Conservation (phyloP, 2,888 invertebrate species). For the Lasioglossum zephyrum region DNA sequence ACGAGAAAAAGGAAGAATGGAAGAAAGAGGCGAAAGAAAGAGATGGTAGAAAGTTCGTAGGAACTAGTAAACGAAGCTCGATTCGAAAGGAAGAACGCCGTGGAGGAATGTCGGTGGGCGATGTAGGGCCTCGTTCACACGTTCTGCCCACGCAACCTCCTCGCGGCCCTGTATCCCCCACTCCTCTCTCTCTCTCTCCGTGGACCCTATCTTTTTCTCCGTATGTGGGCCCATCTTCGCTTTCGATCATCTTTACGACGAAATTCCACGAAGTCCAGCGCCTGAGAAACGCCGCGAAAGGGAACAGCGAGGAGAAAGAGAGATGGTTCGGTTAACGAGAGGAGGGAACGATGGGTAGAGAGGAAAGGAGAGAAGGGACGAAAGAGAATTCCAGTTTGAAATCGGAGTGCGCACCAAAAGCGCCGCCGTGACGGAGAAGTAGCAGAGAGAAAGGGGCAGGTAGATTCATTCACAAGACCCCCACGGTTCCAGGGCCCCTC, state of each 20-base stretch:
- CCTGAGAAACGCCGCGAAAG: conserved; percentile 52
- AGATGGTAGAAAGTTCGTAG: not conserved
- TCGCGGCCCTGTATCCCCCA: not conserved
- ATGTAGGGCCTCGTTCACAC: conserved; percentile 57
- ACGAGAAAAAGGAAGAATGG: not conserved
- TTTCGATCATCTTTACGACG: conserved; percentile 67
- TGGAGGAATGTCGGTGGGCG: conserved; percentile 12
- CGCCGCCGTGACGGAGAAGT: conserved; percentile 58
- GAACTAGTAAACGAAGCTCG: conserved; percentile 16
- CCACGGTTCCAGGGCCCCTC: conserved; percentile 67
- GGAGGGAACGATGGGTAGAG: conserved; percentile 32
- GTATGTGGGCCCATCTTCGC: conserved; percentile 55
- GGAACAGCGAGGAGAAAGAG: not conserved
- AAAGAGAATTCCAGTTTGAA: conserved; percentile 65
- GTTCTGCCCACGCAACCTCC: conserved; percentile 64
- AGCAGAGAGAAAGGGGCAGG: conserved; percentile 57
- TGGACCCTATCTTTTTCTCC: conserved; percentile 19
- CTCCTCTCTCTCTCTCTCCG: not conserved
- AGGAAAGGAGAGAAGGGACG: not conserved
- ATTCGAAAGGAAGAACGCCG: conserved; percentile 26
- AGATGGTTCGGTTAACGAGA: conserved; percentile 14
- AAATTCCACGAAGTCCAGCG: conserved; percentile 61
- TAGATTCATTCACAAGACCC: conserved; percentile 79
- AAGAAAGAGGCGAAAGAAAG: not conserved
- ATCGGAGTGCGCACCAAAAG: conserved; percentile 71